Percentiles rank a stretch among this genome's conserved stretches.
These are phyloP conservation scores for Neoaliturus tenellus DNA, from an alignment of 2,888 invertebrate species.

Conservation along the genomic window DNA sequence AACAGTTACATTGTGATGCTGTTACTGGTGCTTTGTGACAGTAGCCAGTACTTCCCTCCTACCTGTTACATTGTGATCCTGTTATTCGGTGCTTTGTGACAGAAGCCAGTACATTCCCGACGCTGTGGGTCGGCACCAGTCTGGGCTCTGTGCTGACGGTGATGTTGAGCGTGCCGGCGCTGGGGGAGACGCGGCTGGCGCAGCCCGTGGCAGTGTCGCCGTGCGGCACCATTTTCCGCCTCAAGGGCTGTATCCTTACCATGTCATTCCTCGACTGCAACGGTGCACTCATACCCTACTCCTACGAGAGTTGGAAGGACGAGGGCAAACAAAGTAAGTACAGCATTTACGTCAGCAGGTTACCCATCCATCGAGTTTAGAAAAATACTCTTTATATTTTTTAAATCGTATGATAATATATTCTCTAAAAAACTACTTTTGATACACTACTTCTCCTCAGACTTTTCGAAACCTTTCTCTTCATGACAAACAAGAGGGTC, in stretches of 20 bases:
- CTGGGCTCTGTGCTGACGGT: conserved; percentile 97
- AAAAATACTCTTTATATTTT: too few species aligned
- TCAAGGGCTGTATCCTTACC: conserved; percentile 95
- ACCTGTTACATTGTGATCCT: too few species aligned
- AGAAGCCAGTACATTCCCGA: conserved; percentile 93
- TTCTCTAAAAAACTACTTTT: too few species aligned
- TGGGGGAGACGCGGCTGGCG: conserved; percentile 86
- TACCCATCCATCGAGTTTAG: too few species aligned
- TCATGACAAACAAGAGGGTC: too few species aligned
- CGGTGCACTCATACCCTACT: conserved; percentile 93
- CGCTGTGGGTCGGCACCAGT: conserved; percentile 98
- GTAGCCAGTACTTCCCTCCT: too few species aligned
- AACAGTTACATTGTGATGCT: too few species aligned
- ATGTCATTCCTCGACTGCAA: conserved; percentile 98
- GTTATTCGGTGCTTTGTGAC: conserved; percentile 60
- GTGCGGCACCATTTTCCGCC: conserved; percentile 94
- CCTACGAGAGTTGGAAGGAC: conserved; percentile 95
- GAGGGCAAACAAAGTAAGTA: conserved; percentile 77
- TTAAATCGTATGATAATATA: too few species aligned
- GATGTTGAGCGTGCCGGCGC: conserved; percentile 86
- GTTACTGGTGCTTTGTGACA: too few species aligned
- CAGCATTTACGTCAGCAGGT: too few species aligned
- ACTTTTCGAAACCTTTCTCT: too few species aligned
- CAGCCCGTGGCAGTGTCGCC: conserved; percentile 93
- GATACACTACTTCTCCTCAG: too few species aligned